Percentiles rank a stretch among this genome's conserved stretches.
Evolutionary conservation across 30 jellyfish, hydroid and myxozoan genomes (phyloP).

Genomic region (Cassiopea andromeda): DNA sequence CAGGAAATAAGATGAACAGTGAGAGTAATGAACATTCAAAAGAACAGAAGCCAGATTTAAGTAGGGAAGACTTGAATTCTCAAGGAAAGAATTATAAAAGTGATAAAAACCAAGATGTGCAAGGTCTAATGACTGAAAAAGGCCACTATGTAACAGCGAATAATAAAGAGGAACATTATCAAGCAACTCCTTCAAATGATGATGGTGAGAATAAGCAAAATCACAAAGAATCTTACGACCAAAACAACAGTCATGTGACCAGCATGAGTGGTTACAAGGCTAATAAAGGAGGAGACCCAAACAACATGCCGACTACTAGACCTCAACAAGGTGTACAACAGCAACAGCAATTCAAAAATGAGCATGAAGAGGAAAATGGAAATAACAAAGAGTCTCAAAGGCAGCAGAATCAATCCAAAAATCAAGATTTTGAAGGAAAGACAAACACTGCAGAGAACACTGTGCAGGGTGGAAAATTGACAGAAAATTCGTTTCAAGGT

Average conservation of each 20-base stretch:
- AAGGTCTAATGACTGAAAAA: conserved; percentile 21
- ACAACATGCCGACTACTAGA: neutral
- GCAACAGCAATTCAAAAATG: neutral
- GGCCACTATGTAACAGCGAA: conserved; percentile 10
- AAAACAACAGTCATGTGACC: neutral
- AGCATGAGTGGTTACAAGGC: neutral
- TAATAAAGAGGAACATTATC: neutral
- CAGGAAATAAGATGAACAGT: conserved; percentile 23
- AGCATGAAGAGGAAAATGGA: neutral
- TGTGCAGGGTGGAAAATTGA: conserved; percentile 9
- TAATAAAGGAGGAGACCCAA: neutral
- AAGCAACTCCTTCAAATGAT: neutral
- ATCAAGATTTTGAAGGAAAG: neutral
- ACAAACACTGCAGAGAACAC: neutral
- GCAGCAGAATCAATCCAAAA: neutral
- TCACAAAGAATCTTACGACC: neutral
- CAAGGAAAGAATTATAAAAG: conserved; percentile 30
- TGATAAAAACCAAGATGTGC: conserved; percentile 8
- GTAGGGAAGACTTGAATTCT: conserved; percentile 48
- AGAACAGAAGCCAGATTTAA: conserved; percentile 59
- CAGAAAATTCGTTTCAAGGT: neutral
- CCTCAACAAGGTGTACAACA: neutral
- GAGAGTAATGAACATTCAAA: conserved; percentile 23
- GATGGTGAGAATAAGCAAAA: neutral
- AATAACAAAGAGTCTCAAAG: neutral